Conservation (phyloP, 2,797 vertebrate species). For the Cynodonichthys magdalenae region DNA sequence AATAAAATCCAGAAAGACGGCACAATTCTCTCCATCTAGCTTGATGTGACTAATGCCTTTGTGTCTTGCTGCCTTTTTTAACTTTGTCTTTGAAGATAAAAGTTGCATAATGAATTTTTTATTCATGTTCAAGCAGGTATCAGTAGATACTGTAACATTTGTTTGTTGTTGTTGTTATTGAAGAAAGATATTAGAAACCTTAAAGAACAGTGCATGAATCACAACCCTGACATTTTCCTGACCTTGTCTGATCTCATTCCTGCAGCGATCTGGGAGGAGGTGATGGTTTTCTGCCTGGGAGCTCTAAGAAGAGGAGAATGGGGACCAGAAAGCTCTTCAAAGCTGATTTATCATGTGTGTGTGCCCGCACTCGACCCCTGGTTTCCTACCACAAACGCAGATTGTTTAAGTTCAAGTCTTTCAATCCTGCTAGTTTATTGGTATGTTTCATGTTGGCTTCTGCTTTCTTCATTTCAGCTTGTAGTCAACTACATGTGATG, state of each 20-base stretch:
- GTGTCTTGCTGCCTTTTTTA: slow-evolving; percentile 41
- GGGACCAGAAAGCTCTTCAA: slow-evolving; percentile 75
- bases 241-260: slow-evolving; percentile 29
- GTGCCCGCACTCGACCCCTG: slow-evolving; percentile 89
- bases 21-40: slow-evolving; percentile 21
- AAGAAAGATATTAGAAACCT: slow-evolving; percentile 14
- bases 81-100: slow-evolving; percentile 47
- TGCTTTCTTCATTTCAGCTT: background rate
- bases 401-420: slow-evolving; percentile 81
- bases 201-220: slow-evolving; percentile 14
- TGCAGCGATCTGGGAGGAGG: slow-evolving; percentile 47
- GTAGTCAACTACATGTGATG: background rate
- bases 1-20: slow-evolving; percentile 21
- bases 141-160: slow-evolving; percentile 5
- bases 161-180: slow-evolving; percentile 7
- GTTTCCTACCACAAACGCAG: slow-evolving; percentile 87
- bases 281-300: slow-evolving; percentile 32
- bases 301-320: slow-evolving; percentile 82
- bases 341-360: slow-evolving; percentile 74
- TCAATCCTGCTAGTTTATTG: slow-evolving; percentile 37
- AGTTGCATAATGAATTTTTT: slow-evolving; percentile 26
- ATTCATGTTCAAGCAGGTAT: slow-evolving; percentile 18
- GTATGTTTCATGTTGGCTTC: slow-evolving; percentile 27
- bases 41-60: slow-evolving; percentile 38
- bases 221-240: slow-evolving; percentile 6